A percentile compares a stretch with the other conserved stretches of the same genome.
These are phyloP conservation scores for Aphaenogaster floridana DNA, from an alignment of 1,140 invertebrate species.

Conservation along the genomic window DNA sequence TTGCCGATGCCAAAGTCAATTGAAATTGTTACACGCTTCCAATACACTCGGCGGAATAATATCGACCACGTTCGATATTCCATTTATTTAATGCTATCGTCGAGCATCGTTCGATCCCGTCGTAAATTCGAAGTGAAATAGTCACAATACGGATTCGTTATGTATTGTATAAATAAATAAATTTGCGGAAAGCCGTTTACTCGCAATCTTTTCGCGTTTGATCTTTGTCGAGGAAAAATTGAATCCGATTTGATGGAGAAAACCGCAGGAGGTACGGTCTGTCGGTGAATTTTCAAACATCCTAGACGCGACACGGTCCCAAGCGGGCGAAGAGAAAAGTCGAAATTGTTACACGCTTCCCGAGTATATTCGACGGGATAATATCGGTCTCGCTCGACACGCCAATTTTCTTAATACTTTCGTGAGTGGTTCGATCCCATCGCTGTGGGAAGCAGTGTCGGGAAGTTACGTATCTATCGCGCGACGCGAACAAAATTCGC, in stretches of 20 bases:
- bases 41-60: conserved; percentile 44
- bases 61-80: conserved; percentile 34
- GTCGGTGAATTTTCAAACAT: conserved; percentile 24
- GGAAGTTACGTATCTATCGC: conserved; percentile 50
- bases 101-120: conserved; percentile 18
- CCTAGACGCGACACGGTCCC: neutral
- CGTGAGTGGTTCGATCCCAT: conserved; percentile 13
- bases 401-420: conserved; percentile 49
- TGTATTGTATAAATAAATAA: conserved; percentile 41
- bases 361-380: neutral
- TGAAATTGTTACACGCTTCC: conserved; percentile 41
- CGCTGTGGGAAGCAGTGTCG: neutral
- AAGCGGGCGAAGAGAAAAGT: neutral
- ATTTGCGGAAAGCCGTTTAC: neutral
- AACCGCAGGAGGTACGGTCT: neutral
- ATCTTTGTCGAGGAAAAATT: conserved; percentile 25
- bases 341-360: neutral
- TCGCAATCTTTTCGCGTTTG: conserved; percentile 18
- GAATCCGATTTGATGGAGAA: conserved; percentile 4
- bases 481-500: conserved; percentile 53
- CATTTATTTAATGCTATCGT: conserved; percentile 39
- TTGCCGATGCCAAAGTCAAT: conserved; percentile 14
- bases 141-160: conserved; percentile 9
- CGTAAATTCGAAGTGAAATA: neutral
- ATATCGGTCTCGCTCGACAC: conserved; percentile 16